Conservation (phyloP, 2,113 vertebrate genomes). For the Potamarius usumacintae region DNA sequence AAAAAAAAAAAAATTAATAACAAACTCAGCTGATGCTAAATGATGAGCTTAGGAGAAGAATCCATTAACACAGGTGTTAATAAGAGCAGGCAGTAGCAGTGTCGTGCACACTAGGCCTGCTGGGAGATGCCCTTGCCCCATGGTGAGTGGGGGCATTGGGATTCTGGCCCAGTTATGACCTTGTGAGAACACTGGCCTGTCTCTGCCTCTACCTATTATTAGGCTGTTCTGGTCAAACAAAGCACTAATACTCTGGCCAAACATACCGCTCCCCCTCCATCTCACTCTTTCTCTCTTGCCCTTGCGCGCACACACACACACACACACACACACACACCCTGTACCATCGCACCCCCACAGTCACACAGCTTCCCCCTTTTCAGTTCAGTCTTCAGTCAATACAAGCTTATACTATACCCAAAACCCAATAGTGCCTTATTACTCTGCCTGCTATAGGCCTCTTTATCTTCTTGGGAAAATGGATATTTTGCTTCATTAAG, state of each 20-base stretch:
- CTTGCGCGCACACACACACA: conserved; percentile 33
- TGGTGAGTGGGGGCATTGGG: conserved; percentile 34
- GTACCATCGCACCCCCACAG: conserved; percentile 10
- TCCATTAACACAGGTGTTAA: conserved; percentile 13
- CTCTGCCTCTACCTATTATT: conserved; percentile 57
- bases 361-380: conserved; percentile 3
- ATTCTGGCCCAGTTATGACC: conserved; percentile 57
- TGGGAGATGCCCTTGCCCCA: conserved; percentile 24
- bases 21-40: neutral
- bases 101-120: conserved; percentile 26
- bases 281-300: conserved; percentile 3
- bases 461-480: conserved; percentile 29
- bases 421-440: conserved; percentile 31
- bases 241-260: conserved; percentile 65
- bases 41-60: conserved; percentile 1
- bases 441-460: conserved; percentile 10
- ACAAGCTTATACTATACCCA: neutral
- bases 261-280: conserved; percentile 50
- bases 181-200: conserved; percentile 59
- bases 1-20: neutral
- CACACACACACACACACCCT: conserved; percentile 32
- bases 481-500: neutral
- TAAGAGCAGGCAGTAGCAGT: conserved; percentile 21
- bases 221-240: conserved; percentile 61
- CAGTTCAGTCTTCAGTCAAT: conserved; percentile 33